phyloP scores from a whole-genome alignment of 2,113 vertebrate genomes.

The Cynopterus brachyotis region DNA sequence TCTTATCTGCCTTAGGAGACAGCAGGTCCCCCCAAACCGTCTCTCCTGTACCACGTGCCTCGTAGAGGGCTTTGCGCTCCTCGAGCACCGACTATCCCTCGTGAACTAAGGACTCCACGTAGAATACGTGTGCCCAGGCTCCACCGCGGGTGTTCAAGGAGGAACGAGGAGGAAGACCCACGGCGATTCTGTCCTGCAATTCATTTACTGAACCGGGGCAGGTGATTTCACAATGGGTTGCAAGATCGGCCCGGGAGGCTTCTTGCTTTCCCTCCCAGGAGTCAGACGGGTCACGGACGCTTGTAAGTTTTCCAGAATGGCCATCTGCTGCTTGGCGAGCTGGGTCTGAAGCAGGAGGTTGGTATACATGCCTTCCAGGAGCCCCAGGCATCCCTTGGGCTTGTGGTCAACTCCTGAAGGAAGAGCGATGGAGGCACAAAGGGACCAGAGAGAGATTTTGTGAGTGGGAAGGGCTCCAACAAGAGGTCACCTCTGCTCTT shows the following conservation, averaged over 20 bases:
- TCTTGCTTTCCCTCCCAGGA: constrained; percentile 34
- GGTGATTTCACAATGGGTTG: constrained; percentile 9
- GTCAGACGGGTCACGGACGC: constrained; percentile 41
- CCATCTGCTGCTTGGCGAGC: constrained; percentile 60
- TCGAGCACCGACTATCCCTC: not conserved
- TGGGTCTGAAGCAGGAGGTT: constrained; percentile 68
- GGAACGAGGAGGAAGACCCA: not conserved
- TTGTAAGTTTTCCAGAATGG: constrained; percentile 71
- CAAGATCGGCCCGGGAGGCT: not conserved
- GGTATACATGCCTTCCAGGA: constrained; percentile 63
- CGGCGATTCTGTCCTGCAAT: constrained; percentile 12
- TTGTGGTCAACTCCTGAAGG: constrained; percentile 45
- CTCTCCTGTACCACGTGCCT: not conserved
- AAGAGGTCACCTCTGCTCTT: not conserved
- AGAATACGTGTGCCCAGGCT: not conserved
- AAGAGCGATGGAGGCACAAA: not conserved
- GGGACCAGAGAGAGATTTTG: not conserved
- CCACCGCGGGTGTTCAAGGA: not conserved
- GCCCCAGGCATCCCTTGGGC: constrained; percentile 63
- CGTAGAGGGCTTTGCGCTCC: not conserved
- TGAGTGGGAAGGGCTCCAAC: not conserved
- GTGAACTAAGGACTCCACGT: not conserved
- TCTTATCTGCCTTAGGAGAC: not conserved
- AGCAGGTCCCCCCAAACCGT: not conserved
- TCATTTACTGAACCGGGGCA: constrained; percentile 55